phyloP scores from a whole-genome alignment of 2,113 vertebrate genomes.

The Heterocephalus glaber region DNA sequence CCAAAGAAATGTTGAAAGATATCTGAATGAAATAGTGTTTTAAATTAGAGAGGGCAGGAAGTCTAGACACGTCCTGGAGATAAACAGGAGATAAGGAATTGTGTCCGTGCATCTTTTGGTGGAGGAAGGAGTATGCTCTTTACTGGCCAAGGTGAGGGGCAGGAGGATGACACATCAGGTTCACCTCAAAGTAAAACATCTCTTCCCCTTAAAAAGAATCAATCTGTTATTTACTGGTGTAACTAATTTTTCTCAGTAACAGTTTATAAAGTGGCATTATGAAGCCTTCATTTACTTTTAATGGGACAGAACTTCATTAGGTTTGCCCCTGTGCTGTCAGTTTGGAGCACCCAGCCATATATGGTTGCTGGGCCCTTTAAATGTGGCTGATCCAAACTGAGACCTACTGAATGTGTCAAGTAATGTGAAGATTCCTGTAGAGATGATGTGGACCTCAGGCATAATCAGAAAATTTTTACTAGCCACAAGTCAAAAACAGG shows the following conservation, averaged over 20 bases:
- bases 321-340: background rate
- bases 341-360: background rate
- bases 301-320: background rate
- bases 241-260: background rate
- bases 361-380: background rate
- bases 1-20: constrained; percentile 49
- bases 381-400: background rate
- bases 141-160: accelerated
- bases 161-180: too few species aligned
- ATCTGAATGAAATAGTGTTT: background rate
- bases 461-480: background rate
- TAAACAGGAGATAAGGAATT: background rate
- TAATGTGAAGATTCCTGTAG: background rate
- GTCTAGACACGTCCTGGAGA: background rate
- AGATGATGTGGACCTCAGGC: background rate
- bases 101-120: background rate
- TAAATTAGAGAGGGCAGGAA: background rate
- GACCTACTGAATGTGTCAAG: background rate
- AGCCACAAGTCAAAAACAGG: constrained; percentile 10
- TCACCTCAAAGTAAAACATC: background rate
- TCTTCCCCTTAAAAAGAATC: background rate
- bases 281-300: background rate
- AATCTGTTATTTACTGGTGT: background rate
- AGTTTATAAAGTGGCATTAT: background rate
- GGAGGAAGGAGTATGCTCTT: background rate